A percentile compares a stretch with the other conserved stretches of the same genome.
phyloP scores from a whole-genome alignment of 2,113 vertebrate genomes.

The Calcarius ornatus region DNA sequence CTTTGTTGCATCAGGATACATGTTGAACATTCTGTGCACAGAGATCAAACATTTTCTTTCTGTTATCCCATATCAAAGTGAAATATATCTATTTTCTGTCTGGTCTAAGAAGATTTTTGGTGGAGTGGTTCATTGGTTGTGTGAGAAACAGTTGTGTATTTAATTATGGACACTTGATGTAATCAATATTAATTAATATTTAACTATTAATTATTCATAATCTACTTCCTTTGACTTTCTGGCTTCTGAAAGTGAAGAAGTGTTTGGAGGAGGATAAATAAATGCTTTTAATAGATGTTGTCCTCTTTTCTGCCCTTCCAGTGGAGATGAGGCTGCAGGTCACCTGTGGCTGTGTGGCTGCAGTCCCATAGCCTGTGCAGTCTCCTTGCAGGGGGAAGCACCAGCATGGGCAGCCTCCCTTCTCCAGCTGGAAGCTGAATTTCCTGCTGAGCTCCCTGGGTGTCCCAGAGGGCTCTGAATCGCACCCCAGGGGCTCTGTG shows the following conservation, averaged over 20 bases:
- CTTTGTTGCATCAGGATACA: neutral
- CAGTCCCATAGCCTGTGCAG: fast-evolving
- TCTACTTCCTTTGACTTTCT: neutral
- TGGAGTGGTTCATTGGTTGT: neutral
- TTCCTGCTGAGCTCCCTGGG: neutral
- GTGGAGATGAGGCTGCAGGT: fast-evolving
- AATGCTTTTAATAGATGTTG: neutral
- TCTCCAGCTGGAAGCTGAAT: neutral
- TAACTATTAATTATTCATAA: neutral
- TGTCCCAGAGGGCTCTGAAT: neutral
- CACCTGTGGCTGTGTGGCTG: neutral
- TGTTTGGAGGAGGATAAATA: neutral
- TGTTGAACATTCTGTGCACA: neutral
- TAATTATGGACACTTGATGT: neutral
- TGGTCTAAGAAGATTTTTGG: neutral
- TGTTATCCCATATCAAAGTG: neutral
- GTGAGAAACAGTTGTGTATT: neutral
- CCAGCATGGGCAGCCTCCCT: fast-evolving
- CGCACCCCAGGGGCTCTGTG: fast-evolving
- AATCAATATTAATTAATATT: neutral
- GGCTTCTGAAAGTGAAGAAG: neutral
- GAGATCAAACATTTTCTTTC: neutral
- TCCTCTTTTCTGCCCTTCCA: neutral
- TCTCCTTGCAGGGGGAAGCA: fast-evolving
- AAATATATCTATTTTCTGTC: neutral